Evolutionary conservation across 2,888 invertebrate genomes (phyloP), one percentile per base, ranked within the genome.

Genomic region (Patella pellucida): DNA sequence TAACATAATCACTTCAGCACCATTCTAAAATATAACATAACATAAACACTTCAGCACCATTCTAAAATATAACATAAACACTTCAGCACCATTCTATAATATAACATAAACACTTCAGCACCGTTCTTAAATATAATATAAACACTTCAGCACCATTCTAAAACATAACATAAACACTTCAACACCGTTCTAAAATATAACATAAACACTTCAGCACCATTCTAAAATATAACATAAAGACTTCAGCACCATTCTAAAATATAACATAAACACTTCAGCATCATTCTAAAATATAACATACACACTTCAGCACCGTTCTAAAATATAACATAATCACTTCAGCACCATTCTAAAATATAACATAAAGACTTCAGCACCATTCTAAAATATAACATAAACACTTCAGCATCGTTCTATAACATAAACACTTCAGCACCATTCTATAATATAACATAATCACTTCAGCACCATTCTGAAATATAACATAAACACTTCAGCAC

Each of bases 81-180:
- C 41, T 41, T 41, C 41, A 3, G 41, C 7, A 7, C 15, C 41
- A 68, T 68, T 19, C 41, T 23, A 27, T 23, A 41, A 41, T 9
- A 41, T 9, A 41, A 41, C 41, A 41, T 41, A 41, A 41, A 41
- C 41, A 41, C 41, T 41, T 41, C 41, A 41, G 41, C 41, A 41
- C 41, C 41, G 9, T 41, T 41, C 41, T 41, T 31, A 31, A 31
- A 31, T 31, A n/a, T n/a, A n/a, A n/a, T n/a, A 83, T 83, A 41
- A 80, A 79, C 0, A 84, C 80, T 3, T 86, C 85, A 14, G 88
- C 90, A 31, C 90, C 90, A 74, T 90, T 90, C 89, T 90, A 77
- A 56, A 78, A 19, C 9, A 41, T 50, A 12, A 23, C 14, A 31
- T 19, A 15, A 50, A n/a, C n/a, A n/a, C n/a, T n/a, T n/a, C n/a